Conservation (phyloP, 2,888 invertebrate genomes). For the Thalpophila matura region DNA sequence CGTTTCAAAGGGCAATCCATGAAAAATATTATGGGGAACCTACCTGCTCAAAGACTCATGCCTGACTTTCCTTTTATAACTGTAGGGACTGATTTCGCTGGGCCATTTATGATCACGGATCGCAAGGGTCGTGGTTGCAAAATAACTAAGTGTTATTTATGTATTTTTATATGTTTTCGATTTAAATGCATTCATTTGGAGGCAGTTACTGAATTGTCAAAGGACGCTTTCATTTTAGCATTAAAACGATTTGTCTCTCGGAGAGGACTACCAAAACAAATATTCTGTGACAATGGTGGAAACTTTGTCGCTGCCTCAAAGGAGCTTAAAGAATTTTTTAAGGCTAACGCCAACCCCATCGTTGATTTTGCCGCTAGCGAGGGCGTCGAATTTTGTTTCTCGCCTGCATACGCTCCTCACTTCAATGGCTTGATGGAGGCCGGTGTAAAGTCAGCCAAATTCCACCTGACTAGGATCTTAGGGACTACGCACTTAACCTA, state of each 20-base stretch:
- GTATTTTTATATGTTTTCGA: slow-evolving; percentile 1
- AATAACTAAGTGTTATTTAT: slow-evolving; percentile 2
- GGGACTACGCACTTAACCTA: background rate
- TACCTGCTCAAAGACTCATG: background rate
- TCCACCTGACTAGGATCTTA: background rate
- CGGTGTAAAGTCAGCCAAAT: background rate
- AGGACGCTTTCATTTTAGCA: background rate
- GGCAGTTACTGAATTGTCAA: background rate
- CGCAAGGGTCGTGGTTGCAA: slow-evolving; percentile 5
- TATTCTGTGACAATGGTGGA: slow-evolving; percentile 1
- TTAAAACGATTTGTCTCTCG: background rate
- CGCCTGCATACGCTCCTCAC: slow-evolving; percentile 40
- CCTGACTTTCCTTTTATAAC: background rate
- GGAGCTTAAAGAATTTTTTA: background rate
- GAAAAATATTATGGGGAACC: background rate
- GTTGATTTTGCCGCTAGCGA: background rate
- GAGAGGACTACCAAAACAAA: background rate
- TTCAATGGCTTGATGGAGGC: too few species aligned
- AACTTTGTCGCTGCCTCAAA: slow-evolving; percentile 1
- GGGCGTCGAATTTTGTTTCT: background rate
- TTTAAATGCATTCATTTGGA: slow-evolving; percentile 1
- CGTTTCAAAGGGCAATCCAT: background rate
- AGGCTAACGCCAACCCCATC: background rate
- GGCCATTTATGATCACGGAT: background rate
- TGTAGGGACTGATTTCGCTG: background rate